Conservation (phyloP, 2,113 vertebrate species). For the Pterocles orientalis region DNA sequence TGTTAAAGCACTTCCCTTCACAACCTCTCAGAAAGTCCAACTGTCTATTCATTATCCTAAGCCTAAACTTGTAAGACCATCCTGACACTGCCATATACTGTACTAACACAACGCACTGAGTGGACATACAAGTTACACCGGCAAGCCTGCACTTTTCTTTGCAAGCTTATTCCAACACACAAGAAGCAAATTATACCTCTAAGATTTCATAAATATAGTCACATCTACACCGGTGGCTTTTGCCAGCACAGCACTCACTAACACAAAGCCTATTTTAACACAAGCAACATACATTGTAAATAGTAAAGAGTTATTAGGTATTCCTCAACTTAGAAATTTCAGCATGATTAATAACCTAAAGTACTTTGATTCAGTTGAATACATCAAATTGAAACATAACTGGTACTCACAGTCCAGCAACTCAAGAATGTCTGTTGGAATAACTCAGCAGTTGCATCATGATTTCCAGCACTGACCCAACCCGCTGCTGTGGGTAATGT, state of each 20-base stretch:
- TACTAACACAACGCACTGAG: background rate
- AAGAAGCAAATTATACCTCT: background rate
- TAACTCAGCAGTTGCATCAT: background rate
- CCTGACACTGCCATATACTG: background rate
- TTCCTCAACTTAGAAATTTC: background rate
- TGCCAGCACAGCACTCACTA: background rate
- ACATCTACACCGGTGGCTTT: background rate
- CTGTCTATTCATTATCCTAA: background rate
- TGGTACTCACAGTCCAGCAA: background rate
- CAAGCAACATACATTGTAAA: background rate
- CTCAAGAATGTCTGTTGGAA: background rate
- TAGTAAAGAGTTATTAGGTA: background rate
- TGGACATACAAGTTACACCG: background rate
- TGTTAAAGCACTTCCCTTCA: background rate
- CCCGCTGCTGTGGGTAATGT: background rate
- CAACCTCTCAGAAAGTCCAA: background rate
- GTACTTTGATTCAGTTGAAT: rapidly evolving
- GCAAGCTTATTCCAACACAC: background rate
- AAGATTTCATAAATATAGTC: background rate
- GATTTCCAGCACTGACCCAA: background rate
- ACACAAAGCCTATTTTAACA: background rate
- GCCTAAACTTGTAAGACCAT: background rate
- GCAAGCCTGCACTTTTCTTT: background rate
- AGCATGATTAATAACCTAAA: background rate
- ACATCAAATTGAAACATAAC: background rate